Percentiles rank a stretch among this genome's conserved stretches.
Conservation (phyloP, 2,113 vertebrate species). For the Hylia prasina region DNA sequence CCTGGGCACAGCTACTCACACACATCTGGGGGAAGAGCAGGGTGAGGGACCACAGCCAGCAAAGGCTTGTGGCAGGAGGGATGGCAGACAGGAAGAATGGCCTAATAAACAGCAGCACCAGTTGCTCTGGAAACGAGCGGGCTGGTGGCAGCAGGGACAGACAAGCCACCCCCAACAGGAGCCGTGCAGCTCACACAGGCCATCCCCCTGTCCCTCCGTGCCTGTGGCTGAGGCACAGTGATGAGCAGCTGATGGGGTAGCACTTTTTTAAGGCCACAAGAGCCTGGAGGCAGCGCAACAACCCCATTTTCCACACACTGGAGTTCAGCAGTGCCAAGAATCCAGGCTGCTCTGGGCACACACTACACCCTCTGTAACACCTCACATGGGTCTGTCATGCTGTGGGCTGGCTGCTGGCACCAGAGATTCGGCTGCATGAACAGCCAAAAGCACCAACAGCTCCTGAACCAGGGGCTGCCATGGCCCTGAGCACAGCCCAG, state of each 20-base stretch:
- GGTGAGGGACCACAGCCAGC: rapidly evolving
- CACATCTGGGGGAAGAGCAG: rapidly evolving
- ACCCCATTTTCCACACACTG: rapidly evolving
- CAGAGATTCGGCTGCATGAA: rapidly evolving
- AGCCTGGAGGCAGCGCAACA: background rate
- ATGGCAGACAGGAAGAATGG: background rate
- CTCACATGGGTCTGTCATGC: rapidly evolving
- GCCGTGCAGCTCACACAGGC: rapidly evolving
- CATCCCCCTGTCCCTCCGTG: rapidly evolving
- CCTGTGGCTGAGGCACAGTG: rapidly evolving
- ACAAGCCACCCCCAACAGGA: background rate
- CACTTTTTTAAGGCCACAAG: rapidly evolving
- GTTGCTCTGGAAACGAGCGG: background rate
- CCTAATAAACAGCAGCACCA: background rate
- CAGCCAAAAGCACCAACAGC: background rate
- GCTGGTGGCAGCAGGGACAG: background rate
- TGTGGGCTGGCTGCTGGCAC: rapidly evolving
- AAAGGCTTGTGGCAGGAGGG: background rate
- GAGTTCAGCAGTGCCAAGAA: background rate
- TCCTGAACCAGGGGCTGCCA: background rate
- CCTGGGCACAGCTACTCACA: background rate
- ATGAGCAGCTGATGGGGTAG: rapidly evolving
- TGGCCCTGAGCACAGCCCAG: rapidly evolving
- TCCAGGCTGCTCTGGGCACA: rapidly evolving
- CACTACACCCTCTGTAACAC: background rate